Evolutionary conservation across 2,113 vertebrate species (phyloP), one percentile per base, ranked within the genome.

Genomic region (Amphiprion ocellaris): DNA sequence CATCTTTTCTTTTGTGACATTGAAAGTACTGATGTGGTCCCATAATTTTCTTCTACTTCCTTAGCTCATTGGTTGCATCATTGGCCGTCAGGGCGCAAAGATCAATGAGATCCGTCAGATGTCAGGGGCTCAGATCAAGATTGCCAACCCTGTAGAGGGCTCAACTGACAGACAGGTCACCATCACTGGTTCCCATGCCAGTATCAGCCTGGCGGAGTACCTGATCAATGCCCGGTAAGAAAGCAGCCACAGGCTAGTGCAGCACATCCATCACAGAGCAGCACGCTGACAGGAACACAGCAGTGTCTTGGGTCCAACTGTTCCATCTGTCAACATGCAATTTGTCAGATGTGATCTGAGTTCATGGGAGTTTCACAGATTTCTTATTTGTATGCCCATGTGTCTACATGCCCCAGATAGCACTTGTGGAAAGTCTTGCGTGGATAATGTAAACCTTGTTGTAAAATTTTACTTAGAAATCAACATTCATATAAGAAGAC

Each of bases 41-140:
- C 47, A 6, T 19, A n/a, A 62, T 33, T 7, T 52, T 26, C 17
- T 39, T 24, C 11, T 21, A 2, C 19, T 47, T 50, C 3, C n/a
- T 6, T 86, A 99, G 98, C 92, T 99, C 94, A 99, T 99, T 94
- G 98, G 98, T 92, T 99, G 98, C 95, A 99, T 99, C 95, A 99
- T 99, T 63, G 97, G 98, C 89, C 97, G 97, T 84, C 98, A 99
- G 85, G 98, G 98, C 82, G 96, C 97, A 90, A 99, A 99, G 95
- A 99, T 99, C 94, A 99, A 99, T 58, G 98, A 99, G 96, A 99
- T 99, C 88, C 96, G 97, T 91, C 98, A 99, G 96, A 99, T 99
- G 98, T 99, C 98, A 19, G 98, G 98, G 89, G 98, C 98, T 90
- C 98, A 99, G 95, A 99, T 99, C 93, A 99, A 99, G 94, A 99